A percentile compares a stretch with the other conserved stretches of the same genome.
Conservation (phyloP, 2,888 invertebrate genomes). For the Griposia aprilina region DNA sequence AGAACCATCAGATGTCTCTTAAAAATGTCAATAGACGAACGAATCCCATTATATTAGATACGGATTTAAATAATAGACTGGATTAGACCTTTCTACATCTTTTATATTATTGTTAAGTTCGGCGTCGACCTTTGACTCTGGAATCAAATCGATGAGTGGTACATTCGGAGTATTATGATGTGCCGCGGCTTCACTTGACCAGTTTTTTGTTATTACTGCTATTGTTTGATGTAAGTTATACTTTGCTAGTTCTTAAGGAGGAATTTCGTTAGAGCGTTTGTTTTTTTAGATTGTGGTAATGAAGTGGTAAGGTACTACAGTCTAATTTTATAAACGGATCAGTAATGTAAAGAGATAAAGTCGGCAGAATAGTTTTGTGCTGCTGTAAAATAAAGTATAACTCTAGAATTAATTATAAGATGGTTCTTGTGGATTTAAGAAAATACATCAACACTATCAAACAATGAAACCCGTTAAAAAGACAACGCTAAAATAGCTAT, state of each 20-base stretch:
- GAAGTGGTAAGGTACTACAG: neutral
- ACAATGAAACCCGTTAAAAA: neutral
- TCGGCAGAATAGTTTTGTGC: neutral
- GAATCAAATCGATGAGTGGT: slow-evolving; percentile 83
- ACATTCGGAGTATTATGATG: slow-evolving; percentile 81
- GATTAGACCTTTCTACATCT: slow-evolving; percentile 82
- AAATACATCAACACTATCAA: neutral
- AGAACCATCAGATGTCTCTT: slow-evolving; percentile 71
- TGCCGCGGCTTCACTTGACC: slow-evolving; percentile 79
- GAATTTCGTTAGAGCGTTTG: slow-evolving; percentile 67
- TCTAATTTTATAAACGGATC: neutral
- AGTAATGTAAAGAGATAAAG: neutral
- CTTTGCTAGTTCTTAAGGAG: slow-evolving; percentile 74
- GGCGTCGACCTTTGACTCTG: slow-evolving; percentile 76
- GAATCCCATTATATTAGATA: slow-evolving; percentile 75
- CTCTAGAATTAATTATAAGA: neutral
- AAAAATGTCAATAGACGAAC: slow-evolving; percentile 71
- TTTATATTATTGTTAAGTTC: slow-evolving; percentile 69
- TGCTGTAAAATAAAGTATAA: neutral
- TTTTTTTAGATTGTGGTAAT: slow-evolving; percentile 3
- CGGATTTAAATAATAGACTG: slow-evolving; percentile 81
- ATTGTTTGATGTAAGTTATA: slow-evolving; percentile 87
- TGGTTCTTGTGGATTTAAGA: neutral
- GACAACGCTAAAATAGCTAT: neutral
- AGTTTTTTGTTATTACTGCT: slow-evolving; percentile 84